A percentile compares a stretch with the other conserved stretches of the same genome.
Conservation (phyloP, 92 coral and sea anemone species). For the Palythoa grandiflora region DNA sequence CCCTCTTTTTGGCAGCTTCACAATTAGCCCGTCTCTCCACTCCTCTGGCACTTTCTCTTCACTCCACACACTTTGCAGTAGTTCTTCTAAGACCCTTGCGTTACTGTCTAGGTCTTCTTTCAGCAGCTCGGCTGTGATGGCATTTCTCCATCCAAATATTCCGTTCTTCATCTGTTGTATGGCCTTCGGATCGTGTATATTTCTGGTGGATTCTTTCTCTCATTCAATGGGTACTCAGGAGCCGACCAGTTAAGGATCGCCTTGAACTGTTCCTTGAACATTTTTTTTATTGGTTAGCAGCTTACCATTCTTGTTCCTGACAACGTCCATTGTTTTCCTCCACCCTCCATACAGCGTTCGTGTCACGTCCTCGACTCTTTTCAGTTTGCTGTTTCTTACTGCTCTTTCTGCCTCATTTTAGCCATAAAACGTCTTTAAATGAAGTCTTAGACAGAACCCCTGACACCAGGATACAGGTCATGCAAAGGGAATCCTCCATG, state of each 20-base stretch:
- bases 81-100: neutral
- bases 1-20: constrained; percentile 23
- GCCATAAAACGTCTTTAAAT: too few species aligned
- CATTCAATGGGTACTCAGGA: constrained; percentile 15
- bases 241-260: constrained; percentile 4
- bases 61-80: neutral
- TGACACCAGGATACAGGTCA: too few species aligned
- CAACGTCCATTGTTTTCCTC: constrained; percentile 4
- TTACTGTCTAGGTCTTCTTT: constrained; percentile 2
- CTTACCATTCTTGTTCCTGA: neutral
- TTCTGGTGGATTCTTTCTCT: constrained; percentile 13
- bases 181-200: constrained; percentile 13
- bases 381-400: neutral
- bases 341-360: neutral
- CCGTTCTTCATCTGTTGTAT: neutral
- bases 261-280: constrained; percentile 17
- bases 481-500: too few species aligned
- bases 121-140: constrained; percentile 11
- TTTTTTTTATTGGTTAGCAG: constrained; percentile 19
- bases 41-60: constrained; percentile 22
- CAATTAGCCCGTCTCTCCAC: neutral
- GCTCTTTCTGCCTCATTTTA: neutral
- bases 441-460: too few species aligned
- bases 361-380: neutral
- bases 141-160: neutral